Percentiles rank a stretch among this genome's conserved stretches.
These are phyloP conservation scores for Cinclus mexicanus DNA, from an alignment of 2,113 vertebrate species.

Conservation along the genomic window DNA sequence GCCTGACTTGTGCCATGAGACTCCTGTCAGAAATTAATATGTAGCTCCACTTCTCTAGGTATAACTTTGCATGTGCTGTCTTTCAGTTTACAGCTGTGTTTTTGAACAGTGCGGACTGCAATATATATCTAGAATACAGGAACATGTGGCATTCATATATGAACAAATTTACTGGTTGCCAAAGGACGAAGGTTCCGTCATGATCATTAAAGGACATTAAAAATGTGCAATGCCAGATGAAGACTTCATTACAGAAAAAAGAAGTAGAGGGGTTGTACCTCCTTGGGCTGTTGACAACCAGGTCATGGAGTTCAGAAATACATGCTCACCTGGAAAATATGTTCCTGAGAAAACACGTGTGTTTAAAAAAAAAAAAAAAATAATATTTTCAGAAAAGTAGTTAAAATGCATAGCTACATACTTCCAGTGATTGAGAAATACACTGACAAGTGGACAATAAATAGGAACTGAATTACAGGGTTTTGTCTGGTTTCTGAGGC, in stretches of 20 bases:
- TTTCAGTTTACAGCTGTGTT: background rate
- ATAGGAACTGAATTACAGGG: background rate
- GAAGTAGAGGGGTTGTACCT: background rate
- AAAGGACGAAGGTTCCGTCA: background rate
- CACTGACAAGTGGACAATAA: background rate
- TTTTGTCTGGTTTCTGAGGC: background rate
- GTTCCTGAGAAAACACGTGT: background rate
- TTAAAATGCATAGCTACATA: background rate
- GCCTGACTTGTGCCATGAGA: background rate
- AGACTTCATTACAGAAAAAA: background rate
- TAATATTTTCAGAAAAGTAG: background rate
- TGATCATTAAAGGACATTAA: background rate
- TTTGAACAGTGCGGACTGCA: background rate
- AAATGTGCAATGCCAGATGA: background rate
- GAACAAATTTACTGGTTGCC: background rate
- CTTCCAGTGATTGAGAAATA: background rate
- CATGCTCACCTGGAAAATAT: background rate
- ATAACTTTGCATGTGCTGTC: background rate
- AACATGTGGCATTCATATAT: background rate
- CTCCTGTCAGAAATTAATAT: slow-evolving; percentile 23
- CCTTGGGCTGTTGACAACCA: background rate
- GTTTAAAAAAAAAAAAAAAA: background rate
- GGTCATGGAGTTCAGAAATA: background rate
- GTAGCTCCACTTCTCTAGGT: background rate
- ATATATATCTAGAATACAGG: background rate